Percentiles rank a stretch among this genome's conserved stretches.
These are phyloP conservation scores for Cerceris ruficornis DNA, from an alignment of 2,888 invertebrate genomes.

Conservation along the genomic window DNA sequence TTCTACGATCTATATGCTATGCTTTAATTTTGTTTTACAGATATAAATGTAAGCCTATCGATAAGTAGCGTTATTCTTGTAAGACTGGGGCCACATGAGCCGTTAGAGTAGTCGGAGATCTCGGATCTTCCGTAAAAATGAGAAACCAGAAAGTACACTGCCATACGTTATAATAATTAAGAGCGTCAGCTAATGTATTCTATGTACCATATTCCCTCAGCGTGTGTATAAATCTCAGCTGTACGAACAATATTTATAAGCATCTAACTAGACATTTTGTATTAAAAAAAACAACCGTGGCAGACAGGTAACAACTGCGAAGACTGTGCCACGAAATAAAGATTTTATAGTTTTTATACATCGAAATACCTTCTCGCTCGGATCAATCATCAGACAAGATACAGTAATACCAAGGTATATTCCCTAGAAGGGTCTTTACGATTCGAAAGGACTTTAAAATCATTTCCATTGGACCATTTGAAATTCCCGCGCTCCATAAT, in stretches of 20 bases:
- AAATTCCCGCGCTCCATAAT: conserved; percentile 26
- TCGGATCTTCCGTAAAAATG: conserved; percentile 58
- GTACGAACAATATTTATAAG: conserved; percentile 62
- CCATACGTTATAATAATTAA: conserved; percentile 66
- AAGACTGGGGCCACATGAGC: conserved; percentile 73
- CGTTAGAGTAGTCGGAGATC: conserved; percentile 62
- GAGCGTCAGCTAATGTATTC: conserved; percentile 60
- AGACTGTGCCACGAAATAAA: conserved; percentile 71
- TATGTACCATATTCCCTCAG: conserved; percentile 60
- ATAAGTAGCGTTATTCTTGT: conserved; percentile 61
- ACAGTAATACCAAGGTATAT: neutral
- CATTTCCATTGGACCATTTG: conserved; percentile 7
- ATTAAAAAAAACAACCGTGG: conserved; percentile 23
- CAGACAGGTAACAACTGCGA: conserved; percentile 38
- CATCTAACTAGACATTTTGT: conserved; percentile 31
- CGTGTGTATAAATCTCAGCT: conserved; percentile 58
- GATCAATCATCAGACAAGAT: neutral
- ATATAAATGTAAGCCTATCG: conserved; percentile 37
- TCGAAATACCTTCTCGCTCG: conserved; percentile 12
- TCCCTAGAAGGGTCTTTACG: neutral
- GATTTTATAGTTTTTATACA: conserved; percentile 73
- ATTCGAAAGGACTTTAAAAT: no score
- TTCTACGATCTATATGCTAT: conserved; percentile 26
- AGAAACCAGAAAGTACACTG: conserved; percentile 76
- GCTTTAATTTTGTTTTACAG: conserved; percentile 32